phyloP scores from a whole-genome alignment of 1,140 invertebrate species.

The Dendroctonus ponderosae region DNA sequence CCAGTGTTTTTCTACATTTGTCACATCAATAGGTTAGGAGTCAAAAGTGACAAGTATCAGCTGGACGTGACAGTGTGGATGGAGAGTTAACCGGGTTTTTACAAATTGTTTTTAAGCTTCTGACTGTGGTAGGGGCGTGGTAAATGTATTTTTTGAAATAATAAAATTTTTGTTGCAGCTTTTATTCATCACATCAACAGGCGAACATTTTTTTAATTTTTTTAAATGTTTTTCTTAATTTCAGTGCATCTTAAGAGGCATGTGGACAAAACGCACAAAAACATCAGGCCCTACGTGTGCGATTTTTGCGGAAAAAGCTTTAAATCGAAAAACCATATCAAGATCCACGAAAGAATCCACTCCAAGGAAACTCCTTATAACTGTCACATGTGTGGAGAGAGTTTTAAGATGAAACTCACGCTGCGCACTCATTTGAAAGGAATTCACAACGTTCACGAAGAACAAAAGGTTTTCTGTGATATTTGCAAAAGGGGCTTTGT shows the following conservation, averaged over 20 bases:
- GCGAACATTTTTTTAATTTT: constrained; percentile 5
- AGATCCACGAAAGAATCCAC: constrained; percentile 22
- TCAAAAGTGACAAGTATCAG: too few species aligned
- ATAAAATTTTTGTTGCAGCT: too few species aligned
- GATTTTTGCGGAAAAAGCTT: constrained; percentile 18
- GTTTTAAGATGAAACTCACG: constrained; percentile 23
- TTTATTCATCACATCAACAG: too few species aligned
- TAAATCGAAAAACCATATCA: constrained; percentile 18
- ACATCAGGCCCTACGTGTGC: constrained; percentile 17
- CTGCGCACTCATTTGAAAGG: constrained; percentile 17
- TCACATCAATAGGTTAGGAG: not conserved
- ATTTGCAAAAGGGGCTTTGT: constrained; percentile 17
- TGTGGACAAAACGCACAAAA: constrained; percentile 19
- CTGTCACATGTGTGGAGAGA: constrained; percentile 19
- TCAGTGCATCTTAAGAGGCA: constrained; percentile 22
- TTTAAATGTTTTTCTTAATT: not conserved
- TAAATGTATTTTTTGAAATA: too few species aligned
- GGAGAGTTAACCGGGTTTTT: too few species aligned
- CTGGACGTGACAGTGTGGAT: too few species aligned
- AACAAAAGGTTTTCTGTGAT: constrained; percentile 20
- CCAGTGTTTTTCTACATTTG: not conserved
- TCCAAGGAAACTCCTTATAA: constrained; percentile 18
- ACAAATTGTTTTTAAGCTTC: too few species aligned
- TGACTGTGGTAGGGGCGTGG: too few species aligned
- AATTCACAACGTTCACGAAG: constrained; percentile 16